Evolutionary conservation across 2,888 invertebrate genomes (phyloP), one percentile per base, ranked within the genome.

Genomic region (Acronicta alni): DNA sequence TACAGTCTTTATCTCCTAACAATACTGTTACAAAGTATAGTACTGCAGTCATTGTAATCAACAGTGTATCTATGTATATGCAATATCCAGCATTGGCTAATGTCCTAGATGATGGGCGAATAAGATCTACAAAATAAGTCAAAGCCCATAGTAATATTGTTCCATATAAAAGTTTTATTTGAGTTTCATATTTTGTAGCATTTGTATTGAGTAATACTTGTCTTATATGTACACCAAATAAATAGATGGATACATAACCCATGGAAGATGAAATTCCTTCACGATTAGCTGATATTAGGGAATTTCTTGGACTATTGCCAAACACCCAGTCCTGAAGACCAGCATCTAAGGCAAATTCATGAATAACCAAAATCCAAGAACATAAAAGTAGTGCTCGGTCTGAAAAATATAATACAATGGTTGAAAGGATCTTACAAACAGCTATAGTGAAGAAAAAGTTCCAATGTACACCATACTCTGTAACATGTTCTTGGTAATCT

Each of bases 381-480:
- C 96, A 95, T 32, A 95, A 87, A 8, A 95, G 61, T 47, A 96
- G 90, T 18, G 96, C 86, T 45, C 94, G 87, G 35, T 93, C 88
- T 2, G 96, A 86, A 10, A 95, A 85, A 47, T 90, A 94, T 44
- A 97, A 89, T 41, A 97, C 79, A 9, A 96, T 68, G 0, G 96
- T 96, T 38, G 97, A 96, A 17, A 97, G 81, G 1, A 98, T 85
- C 90, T 98, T 98, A 16, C 98, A 96, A 39, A 96, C 90, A 3
- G 98, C 98, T 57, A 99, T 91, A 0, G 99, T 99, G 72, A 99
- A 96, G 89, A 99, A 99, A 87, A 99, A 99, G 90, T 99, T 99
- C 98, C 99, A 99, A 88, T 99, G 99, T 0, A 97, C 95, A 0
- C 99, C 99, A 94, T 99, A 99, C 87, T 99, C 99, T 0, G 97